Percentiles rank a stretch among this genome's conserved stretches.
Evolutionary conservation across 2,797 vertebrate species (phyloP).

Genomic region (Gambusia yucatana): DNA sequence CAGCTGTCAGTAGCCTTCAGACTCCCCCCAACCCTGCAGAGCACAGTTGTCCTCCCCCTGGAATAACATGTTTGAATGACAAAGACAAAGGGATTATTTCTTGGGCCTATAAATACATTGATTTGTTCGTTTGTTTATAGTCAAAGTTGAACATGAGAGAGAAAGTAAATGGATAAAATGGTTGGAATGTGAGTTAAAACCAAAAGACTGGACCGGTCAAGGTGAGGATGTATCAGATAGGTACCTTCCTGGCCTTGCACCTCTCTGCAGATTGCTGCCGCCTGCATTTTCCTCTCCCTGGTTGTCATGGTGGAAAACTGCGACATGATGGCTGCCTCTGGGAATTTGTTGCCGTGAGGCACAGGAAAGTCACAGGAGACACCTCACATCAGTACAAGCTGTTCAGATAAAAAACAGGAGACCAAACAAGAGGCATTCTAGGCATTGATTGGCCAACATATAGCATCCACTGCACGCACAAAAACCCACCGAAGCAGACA

Average conservation of each 20-base stretch:
- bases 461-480: slow-evolving; percentile 32
- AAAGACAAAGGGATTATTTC: slow-evolving; percentile 90
- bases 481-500: slow-evolving; percentile 44
- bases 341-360: slow-evolving; percentile 36
- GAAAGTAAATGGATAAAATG: not conserved
- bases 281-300: slow-evolving; percentile 90
- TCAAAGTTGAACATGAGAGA: not conserved
- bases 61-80: slow-evolving; percentile 90
- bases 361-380: slow-evolving; percentile 45
- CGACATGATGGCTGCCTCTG: slow-evolving; percentile 88
- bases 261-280: slow-evolving; percentile 92
- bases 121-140: slow-evolving; percentile 83
- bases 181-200: slow-evolving; percentile 4
- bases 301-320: slow-evolving; percentile 88
- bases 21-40: slow-evolving; percentile 55
- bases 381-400: slow-evolving; percentile 44
- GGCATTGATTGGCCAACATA: slow-evolving; percentile 45
- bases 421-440: slow-evolving; percentile 49
- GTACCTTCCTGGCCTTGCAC: slow-evolving; percentile 87
- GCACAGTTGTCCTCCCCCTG: slow-evolving; percentile 86
- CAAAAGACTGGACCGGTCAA: slow-evolving; percentile 26
- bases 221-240: slow-evolving; percentile 39
- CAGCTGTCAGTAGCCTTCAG: slow-evolving; percentile 91
- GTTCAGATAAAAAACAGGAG: slow-evolving; percentile 33
- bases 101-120: slow-evolving; percentile 82